Conservation (phyloP, 2,797 vertebrate genomes). For the Galago senegalensis region DNA sequence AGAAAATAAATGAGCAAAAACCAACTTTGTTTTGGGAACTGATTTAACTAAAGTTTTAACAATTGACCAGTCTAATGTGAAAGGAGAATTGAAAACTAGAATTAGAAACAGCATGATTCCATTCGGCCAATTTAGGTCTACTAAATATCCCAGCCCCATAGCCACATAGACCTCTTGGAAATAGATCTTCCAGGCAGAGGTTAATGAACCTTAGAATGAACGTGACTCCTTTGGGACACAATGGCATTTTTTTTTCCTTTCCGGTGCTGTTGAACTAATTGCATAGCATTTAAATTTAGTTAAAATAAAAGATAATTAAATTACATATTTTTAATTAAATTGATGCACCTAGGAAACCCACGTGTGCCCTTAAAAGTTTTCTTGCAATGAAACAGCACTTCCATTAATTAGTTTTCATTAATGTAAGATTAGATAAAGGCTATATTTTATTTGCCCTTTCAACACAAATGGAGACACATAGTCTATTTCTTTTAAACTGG, state of each 20-base stretch:
- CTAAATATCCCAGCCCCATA: background rate
- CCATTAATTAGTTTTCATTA: constrained; percentile 78
- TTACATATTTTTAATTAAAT: constrained; percentile 71
- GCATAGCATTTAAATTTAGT: constrained; percentile 56
- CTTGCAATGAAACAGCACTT: constrained; percentile 70
- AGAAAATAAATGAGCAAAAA: background rate
- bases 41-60: background rate
- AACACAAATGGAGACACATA: constrained; percentile 72
- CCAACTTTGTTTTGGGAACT: background rate
- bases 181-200: background rate
- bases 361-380: constrained; percentile 35
- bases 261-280: constrained; percentile 10
- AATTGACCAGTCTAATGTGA: background rate
- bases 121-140: background rate
- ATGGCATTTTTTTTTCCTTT: background rate
- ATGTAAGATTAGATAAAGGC: constrained; percentile 71
- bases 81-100: background rate
- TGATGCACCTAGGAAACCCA: constrained; percentile 30
- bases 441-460: constrained; percentile 82
- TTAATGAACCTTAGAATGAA: constrained; percentile 21
- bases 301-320: constrained; percentile 62
- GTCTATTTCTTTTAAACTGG: constrained; percentile 75
- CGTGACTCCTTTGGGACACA: constrained; percentile 15
- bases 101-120: background rate
- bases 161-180: background rate